phyloP scores from a whole-genome alignment of 2,888 invertebrate genomes.

The Oligia latruncula region DNA sequence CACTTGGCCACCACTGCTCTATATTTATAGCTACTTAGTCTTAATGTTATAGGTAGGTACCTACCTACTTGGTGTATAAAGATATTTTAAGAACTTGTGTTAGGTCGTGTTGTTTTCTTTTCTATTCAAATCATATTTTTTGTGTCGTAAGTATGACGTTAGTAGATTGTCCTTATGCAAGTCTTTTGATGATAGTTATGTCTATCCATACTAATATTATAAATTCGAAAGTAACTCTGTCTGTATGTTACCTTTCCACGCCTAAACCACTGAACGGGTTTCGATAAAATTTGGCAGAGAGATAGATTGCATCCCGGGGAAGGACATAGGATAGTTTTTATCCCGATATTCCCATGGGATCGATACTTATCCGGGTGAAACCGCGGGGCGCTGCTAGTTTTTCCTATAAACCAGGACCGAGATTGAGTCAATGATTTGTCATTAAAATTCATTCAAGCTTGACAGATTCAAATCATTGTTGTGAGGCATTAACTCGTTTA shows the following conservation, averaged over 20 bases:
- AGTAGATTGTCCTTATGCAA: constrained; percentile 1
- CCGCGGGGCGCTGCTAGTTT: neutral
- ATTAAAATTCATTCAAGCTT: constrained; percentile 44
- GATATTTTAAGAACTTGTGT: neutral
- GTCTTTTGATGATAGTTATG: neutral
- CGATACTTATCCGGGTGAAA: too few species aligned
- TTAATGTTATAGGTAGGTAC: neutral
- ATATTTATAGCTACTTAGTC: too few species aligned
- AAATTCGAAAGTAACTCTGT: too few species aligned
- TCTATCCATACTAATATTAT: neutral
- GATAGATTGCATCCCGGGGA: too few species aligned
- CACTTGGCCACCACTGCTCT: too few species aligned
- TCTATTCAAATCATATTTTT: constrained; percentile 2
- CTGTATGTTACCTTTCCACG: too few species aligned
- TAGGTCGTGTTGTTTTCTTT: neutral
- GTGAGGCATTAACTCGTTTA: constrained; percentile 31
- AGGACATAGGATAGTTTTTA: too few species aligned
- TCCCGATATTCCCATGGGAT: too few species aligned
- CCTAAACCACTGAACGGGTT: too few species aligned
- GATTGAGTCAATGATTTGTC: constrained; percentile 21
- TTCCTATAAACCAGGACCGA: constrained; percentile 1
- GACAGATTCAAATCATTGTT: constrained; percentile 26
- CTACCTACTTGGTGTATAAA: neutral
- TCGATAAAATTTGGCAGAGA: too few species aligned
- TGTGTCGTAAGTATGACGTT: constrained; percentile 5